phyloP scores from a whole-genome alignment of 2,888 invertebrate genomes.

The Oscheius sp. region DNA sequence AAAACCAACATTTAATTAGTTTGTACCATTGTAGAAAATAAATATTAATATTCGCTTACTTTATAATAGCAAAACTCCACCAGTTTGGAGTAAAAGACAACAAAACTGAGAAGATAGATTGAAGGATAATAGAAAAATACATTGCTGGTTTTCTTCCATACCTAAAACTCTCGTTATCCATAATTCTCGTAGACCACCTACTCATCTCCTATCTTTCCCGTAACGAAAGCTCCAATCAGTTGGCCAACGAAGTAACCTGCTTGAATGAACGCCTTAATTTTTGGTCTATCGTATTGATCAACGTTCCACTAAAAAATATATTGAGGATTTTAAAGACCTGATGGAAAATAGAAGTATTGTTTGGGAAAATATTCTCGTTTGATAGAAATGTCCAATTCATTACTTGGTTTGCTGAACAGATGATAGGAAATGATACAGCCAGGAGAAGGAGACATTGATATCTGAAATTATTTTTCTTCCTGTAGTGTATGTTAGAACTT shows the following conservation, averaged over 20 bases:
- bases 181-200: neutral
- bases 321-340: neutral
- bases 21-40: too few species aligned
- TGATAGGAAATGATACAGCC: neutral
- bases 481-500: neutral
- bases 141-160: neutral
- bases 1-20: too few species aligned
- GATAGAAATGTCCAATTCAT: conserved; percentile 15
- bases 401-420: neutral
- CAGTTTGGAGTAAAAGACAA: conserved; percentile 5
- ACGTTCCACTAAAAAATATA: neutral
- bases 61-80: conserved; percentile 4
- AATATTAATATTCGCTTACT: neutral
- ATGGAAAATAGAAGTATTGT: neutral
- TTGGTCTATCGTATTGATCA: neutral
- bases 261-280: conserved; percentile 9
- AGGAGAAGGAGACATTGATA: neutral
- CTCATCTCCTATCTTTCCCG: conserved; percentile 12
- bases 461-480: neutral
- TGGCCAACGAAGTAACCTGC: conserved; percentile 5
- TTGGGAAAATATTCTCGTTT: neutral
- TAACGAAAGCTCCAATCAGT: conserved; percentile 2
- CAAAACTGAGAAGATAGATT: neutral
- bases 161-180: neutral
- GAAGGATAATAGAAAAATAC: neutral